Base-by-base conservation (phyloP, 2,888 invertebrate genomes). In the Drosophila prostipennis region DNA sequence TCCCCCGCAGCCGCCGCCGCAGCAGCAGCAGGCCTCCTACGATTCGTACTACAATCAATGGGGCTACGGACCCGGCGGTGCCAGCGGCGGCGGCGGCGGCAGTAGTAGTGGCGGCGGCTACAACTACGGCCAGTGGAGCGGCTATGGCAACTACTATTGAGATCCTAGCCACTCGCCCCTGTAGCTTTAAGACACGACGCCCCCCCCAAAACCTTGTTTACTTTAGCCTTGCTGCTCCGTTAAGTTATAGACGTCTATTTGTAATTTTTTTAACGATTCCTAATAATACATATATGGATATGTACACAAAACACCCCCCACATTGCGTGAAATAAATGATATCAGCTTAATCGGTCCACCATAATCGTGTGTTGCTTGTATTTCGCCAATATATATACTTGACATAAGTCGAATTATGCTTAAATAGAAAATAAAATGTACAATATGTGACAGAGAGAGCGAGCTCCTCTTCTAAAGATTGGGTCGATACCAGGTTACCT, bases 401-500 rank as follows among this genome's bases (percentile, higher is more conserved):
- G 43, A 43, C 40, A 34, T 8, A 53, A 40, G 54, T 74, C 58
- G 55, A 43, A 45, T 42, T 59, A 52, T 6, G 19, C 52, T 32
- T 69, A 67, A 53, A 43, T 16, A 37, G 23, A 57, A 52, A 57
- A 16, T 39, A 40, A 67, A 55, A 67, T 65, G 2, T 67, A 55
- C 65, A 63, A 19, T 6, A 11, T 10, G 29, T 10, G 29, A 16
- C 57, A 23, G 7, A 19, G 16, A 19, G 14, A 13, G 37, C 29
- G n/a, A n/a, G n/a, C n/a, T n/a, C n/a, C n/a, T 46, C 45, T 45
- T 60, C 42, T 89, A 91, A 59, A 91, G 84, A 57, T 89, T 84
- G 40, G 98, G 98, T 89, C 96, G 96, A 92, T 98, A 96, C 96
- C 98, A 98, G 48, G 96, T 95, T 64, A 98, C 95, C 90, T 96